phyloP scores from a whole-genome alignment of 2,113 vertebrate species.

The Tichodroma muraria region DNA sequence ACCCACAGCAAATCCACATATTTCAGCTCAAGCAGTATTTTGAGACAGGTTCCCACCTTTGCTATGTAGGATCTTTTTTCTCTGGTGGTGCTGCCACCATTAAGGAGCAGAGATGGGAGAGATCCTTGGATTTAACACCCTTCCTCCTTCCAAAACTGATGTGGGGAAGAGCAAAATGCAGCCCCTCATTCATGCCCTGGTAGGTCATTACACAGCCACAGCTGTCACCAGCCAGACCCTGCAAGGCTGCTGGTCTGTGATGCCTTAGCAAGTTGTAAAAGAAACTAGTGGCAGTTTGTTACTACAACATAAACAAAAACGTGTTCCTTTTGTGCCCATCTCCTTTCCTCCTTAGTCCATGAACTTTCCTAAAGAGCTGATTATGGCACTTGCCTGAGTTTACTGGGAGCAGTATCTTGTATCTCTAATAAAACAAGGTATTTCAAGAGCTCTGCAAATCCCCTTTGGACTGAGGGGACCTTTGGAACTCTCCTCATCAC shows the following conservation, averaged over 20 bases:
- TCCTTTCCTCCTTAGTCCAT: background rate
- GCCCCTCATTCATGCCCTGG: background rate
- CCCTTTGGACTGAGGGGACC: background rate
- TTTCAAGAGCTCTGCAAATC: background rate
- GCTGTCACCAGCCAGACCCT: background rate
- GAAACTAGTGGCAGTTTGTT: background rate
- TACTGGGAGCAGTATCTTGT: background rate
- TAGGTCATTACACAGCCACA: background rate
- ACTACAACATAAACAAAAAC: background rate
- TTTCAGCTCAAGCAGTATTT: background rate
- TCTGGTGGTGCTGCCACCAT: background rate
- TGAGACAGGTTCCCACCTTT: background rate
- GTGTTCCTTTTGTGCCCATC: background rate
- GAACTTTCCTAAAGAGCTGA: background rate
- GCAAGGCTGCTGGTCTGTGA: background rate
- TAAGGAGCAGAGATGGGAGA: background rate
- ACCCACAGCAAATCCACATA: background rate
- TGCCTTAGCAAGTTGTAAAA: background rate
- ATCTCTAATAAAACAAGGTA: background rate
- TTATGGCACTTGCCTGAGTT: background rate
- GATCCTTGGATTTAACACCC: background rate
- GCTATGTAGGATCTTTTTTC: background rate
- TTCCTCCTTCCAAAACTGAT: background rate
- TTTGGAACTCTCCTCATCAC: background rate
- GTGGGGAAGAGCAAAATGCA: background rate